These are phyloP conservation scores for Lasioglossum morio DNA, from an alignment of 2,888 invertebrate genomes.

Conservation along the genomic window DNA sequence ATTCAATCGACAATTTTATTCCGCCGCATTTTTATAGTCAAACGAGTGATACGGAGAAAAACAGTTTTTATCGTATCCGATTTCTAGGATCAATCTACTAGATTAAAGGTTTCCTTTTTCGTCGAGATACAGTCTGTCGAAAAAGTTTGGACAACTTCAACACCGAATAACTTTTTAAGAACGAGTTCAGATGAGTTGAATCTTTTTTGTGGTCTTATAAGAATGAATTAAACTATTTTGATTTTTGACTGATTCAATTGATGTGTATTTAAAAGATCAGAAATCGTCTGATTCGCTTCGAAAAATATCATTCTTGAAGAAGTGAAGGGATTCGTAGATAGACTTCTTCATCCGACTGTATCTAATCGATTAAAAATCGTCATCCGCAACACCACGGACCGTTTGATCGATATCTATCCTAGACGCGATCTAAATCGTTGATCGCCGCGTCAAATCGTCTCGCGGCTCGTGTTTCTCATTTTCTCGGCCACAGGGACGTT, in stretches of 20 bases:
- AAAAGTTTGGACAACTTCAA: background rate
- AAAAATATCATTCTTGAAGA: background rate
- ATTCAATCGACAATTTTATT: constrained; percentile 1
- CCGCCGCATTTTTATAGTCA: background rate
- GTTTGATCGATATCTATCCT: background rate
- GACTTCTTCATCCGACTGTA: background rate
- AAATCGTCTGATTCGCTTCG: background rate
- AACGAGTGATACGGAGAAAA: background rate
- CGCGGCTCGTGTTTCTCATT: background rate
- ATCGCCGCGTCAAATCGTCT: background rate
- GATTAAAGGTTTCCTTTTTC: background rate
- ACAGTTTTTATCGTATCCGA: background rate
- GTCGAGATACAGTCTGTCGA: background rate
- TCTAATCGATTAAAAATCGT: background rate
- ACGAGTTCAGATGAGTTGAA: background rate
- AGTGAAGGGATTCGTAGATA: background rate
- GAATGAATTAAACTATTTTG: background rate
- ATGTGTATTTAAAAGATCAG: background rate
- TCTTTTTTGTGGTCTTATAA: background rate
- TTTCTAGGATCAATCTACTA: background rate
- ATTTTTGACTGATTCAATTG: background rate
- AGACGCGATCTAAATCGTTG: background rate
- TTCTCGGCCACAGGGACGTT: background rate
- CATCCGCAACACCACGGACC: background rate
- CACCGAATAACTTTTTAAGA: background rate